Percentiles rank a stretch among this genome's conserved stretches.
phyloP scores from a whole-genome alignment of 2,797 vertebrate species.

The Chrysolophus pictus region DNA sequence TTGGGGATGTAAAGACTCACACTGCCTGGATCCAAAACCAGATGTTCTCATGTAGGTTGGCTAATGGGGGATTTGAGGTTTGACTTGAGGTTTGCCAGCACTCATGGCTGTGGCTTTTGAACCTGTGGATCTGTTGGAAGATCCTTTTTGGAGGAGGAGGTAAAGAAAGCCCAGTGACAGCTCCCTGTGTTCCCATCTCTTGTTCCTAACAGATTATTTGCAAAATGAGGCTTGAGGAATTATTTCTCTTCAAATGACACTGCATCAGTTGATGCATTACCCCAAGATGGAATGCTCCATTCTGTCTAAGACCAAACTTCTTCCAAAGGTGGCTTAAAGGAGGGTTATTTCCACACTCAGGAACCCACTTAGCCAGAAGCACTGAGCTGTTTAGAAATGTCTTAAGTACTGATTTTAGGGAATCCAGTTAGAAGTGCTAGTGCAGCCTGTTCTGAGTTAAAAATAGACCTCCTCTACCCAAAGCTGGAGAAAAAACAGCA shows the following conservation, averaged over 20 bases:
- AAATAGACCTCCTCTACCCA: neutral
- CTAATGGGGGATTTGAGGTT: neutral
- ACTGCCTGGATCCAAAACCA: neutral
- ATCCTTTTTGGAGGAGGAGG: neutral
- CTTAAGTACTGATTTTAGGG: neutral
- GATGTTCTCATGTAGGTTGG: neutral
- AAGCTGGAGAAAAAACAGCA: neutral
- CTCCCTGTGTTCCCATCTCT: neutral
- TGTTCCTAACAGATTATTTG: neutral
- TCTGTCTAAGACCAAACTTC: neutral
- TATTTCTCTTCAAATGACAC: neutral
- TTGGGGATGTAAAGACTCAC: neutral
- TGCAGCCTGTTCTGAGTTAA: neutral
- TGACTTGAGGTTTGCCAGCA: neutral
- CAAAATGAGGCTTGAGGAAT: neutral
- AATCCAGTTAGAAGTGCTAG: neutral
- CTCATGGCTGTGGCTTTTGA: accelerated
- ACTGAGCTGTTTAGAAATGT: neutral
- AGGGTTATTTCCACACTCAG: neutral
- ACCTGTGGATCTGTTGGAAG: neutral
- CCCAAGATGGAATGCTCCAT: neutral
- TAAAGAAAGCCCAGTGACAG: neutral
- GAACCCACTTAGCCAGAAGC: neutral
- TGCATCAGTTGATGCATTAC: neutral
- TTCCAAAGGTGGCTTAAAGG: neutral